These are phyloP conservation scores for Myiopsitta monachus DNA, from an alignment of 2,113 vertebrate species.

Conservation along the genomic window DNA sequence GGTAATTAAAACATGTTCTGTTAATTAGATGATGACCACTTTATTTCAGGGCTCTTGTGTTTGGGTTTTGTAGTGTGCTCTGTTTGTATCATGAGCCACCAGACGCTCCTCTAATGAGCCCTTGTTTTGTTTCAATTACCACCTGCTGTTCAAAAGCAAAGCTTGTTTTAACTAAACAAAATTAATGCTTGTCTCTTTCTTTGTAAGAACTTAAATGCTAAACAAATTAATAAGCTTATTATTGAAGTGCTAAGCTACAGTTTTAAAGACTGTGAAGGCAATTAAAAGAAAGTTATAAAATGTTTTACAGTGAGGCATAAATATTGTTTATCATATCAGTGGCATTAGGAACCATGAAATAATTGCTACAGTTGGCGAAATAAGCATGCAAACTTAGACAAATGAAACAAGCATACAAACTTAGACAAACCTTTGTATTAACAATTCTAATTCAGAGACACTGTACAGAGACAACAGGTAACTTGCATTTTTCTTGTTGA, in stretches of 20 bases:
- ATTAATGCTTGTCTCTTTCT: conserved; percentile 86
- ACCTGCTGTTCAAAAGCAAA: conserved; percentile 99
- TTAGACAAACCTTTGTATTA: conserved; percentile 74
- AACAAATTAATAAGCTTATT: conserved; percentile 89
- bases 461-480: conserved; percentile 49
- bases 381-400: conserved; percentile 62
- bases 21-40: conserved; percentile 99
- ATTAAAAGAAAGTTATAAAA: conserved; percentile 90
- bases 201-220: conserved; percentile 86
- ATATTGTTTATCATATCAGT: conserved; percentile 86
- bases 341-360: conserved; percentile 77
- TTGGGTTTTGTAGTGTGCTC: conserved; percentile 90
- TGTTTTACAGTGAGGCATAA: conserved; percentile 78
- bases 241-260: conserved; percentile 82
- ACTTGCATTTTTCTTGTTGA: conserved; percentile 44
- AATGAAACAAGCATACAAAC: conserved; percentile 64
- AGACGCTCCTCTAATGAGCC: conserved; percentile 99
- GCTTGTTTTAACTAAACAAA: conserved; percentile 89
- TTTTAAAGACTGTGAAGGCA: conserved; percentile 88
- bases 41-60: conserved; percentile 99
- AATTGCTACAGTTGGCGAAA: conserved; percentile 79
- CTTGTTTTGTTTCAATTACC: conserved; percentile 99
- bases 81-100: conserved; percentile 99
- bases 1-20: conserved; percentile 99
- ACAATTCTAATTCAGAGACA: conserved; percentile 62